These are phyloP conservation scores for Eremophila alpestris DNA, from an alignment of 2,797 vertebrate species.

Conservation along the genomic window DNA sequence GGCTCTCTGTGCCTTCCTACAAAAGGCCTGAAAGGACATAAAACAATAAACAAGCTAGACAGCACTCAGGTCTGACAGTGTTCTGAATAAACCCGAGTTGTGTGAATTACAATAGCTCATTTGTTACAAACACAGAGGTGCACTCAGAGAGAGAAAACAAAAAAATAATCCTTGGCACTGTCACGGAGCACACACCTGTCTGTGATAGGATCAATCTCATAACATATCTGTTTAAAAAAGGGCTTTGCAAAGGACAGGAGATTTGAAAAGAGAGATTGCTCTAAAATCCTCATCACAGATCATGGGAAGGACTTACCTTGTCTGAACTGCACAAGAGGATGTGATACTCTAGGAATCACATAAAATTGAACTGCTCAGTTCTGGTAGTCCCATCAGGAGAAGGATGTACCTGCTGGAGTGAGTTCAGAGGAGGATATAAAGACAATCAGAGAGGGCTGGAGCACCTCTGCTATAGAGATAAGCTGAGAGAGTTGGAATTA, in stretches of 20 bases:
- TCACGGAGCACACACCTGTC: background rate
- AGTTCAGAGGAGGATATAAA: background rate
- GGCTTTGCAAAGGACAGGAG: background rate
- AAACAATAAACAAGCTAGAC: conserved; percentile 22
- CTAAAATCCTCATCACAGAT: background rate
- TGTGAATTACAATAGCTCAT: background rate
- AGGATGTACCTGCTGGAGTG: background rate
- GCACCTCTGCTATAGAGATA: background rate
- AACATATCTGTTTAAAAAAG: background rate
- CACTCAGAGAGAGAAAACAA: background rate
- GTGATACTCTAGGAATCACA: background rate
- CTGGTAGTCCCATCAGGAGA: background rate
- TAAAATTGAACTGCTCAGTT: background rate
- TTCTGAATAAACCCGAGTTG: conserved; percentile 37
- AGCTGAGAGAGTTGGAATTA: background rate
- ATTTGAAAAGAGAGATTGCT: background rate
- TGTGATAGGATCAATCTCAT: background rate
- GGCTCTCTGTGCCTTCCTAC: background rate
- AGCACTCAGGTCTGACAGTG: background rate
- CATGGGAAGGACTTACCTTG: background rate
- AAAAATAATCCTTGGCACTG: background rate
- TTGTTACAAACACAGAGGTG: background rate
- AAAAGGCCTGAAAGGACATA: background rate
- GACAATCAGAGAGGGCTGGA: background rate
- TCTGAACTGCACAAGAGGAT: background rate